Percentiles rank a stretch among this genome's conserved stretches.
These are phyloP conservation scores for Pseudochromis fuscus DNA, from an alignment of 2,797 vertebrate genomes.

Conservation along the genomic window DNA sequence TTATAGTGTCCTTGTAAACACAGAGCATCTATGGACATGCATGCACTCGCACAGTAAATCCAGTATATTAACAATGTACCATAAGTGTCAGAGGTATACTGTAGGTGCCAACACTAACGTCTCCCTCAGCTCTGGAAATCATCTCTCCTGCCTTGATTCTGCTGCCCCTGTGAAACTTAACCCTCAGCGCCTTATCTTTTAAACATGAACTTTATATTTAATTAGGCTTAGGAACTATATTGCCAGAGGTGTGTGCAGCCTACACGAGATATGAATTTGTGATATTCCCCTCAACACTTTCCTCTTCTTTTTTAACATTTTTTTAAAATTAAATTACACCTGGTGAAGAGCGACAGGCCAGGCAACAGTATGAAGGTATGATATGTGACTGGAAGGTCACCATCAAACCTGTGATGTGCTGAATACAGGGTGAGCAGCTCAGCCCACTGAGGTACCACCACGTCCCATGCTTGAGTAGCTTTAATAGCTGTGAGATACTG, in stretches of 20 bases:
- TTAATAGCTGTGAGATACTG: slow-evolving; percentile 47
- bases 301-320: slow-evolving; percentile 12
- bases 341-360: slow-evolving; percentile 1
- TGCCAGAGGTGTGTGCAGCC: slow-evolving; percentile 34
- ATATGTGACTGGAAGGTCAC: slow-evolving; percentile 30
- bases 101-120: slow-evolving; percentile 25
- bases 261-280: slow-evolving; percentile 49
- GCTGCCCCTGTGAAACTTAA: slow-evolving; percentile 55
- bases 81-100: slow-evolving; percentile 39
- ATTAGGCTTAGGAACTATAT: slow-evolving; percentile 43
- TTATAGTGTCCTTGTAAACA: slow-evolving; percentile 21
- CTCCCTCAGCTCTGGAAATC: slow-evolving; percentile 46
- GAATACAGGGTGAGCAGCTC: slow-evolving; percentile 7
- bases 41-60: slow-evolving; percentile 34
- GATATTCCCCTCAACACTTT: slow-evolving; percentile 44
- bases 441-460: slow-evolving; percentile 1
- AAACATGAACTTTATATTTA: slow-evolving; percentile 74
- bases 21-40: slow-evolving; percentile 9
- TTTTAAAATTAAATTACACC: slow-evolving; percentile 53
- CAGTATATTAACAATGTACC: slow-evolving; percentile 51
- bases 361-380: slow-evolving; percentile 17
- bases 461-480: slow-evolving; percentile 38
- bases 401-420: slow-evolving; percentile 32
- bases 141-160: slow-evolving; percentile 47
- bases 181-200: slow-evolving; percentile 70